phyloP scores from a whole-genome alignment of 1,140 invertebrate genomes.

The Portunus trituberculatus region DNA sequence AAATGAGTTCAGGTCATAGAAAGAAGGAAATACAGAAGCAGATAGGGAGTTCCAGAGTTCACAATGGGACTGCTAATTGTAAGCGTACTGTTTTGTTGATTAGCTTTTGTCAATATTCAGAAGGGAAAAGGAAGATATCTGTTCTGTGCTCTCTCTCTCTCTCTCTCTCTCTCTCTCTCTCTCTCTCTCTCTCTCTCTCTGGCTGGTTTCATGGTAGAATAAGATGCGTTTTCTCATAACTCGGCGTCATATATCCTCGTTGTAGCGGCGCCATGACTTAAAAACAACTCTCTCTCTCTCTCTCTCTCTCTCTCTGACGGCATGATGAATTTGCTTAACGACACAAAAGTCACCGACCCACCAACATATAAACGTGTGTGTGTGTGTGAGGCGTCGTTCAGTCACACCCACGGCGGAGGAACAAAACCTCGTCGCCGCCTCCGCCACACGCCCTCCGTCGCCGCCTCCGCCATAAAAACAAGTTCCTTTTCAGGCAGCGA shows the following conservation, averaged over 20 bases:
- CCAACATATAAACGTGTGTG: background rate
- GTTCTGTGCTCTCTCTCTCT: background rate
- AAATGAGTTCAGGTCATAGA: too few relatives aligned
- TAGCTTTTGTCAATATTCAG: too few relatives aligned
- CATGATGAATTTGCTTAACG: background rate
- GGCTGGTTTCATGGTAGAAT: background rate
- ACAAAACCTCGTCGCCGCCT: too few relatives aligned
- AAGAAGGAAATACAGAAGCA: too few relatives aligned
- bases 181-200: slow-evolving; percentile 28
- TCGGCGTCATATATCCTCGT: background rate
- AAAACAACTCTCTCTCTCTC: slow-evolving; percentile 18
- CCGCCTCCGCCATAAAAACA: too few relatives aligned
- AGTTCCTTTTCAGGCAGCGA: too few relatives aligned
- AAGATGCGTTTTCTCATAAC: too few relatives aligned
- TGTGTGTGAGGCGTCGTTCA: background rate
- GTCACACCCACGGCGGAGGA: too few relatives aligned
- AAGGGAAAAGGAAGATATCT: background rate
- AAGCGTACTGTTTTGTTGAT: background rate
- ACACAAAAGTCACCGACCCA: too few relatives aligned
- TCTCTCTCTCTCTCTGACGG: slow-evolving; percentile 18
- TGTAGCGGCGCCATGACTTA: background rate
- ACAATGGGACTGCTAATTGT: background rate
- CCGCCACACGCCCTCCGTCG: too few relatives aligned
- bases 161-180: slow-evolving; percentile 32
- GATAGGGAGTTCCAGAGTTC: too few relatives aligned